Percentiles rank a stretch among this genome's conserved stretches.
These are phyloP conservation scores for Acanthurus tractus DNA, from an alignment of 2,797 vertebrate species.

Conservation along the genomic window DNA sequence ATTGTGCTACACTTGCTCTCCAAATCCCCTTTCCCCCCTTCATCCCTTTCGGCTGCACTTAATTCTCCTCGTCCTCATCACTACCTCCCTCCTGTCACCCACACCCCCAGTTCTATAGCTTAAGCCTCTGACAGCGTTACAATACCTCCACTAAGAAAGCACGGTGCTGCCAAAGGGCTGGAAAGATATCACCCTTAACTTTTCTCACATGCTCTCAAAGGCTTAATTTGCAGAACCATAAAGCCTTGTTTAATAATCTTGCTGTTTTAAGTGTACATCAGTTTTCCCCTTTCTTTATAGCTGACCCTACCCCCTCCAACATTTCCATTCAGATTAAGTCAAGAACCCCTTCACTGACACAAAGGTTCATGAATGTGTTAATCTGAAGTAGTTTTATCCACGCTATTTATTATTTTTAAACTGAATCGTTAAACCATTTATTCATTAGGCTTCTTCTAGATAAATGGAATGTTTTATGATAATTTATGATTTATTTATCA, in stretches of 20 bases:
- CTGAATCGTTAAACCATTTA: neutral
- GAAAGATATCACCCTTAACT: slow-evolving; percentile 53
- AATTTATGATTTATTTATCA: neutral
- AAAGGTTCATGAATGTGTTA: neutral
- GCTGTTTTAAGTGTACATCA: slow-evolving; percentile 24
- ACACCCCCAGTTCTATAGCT: slow-evolving; percentile 65
- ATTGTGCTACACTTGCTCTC: slow-evolving; percentile 58
- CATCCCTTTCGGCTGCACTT: slow-evolving; percentile 56
- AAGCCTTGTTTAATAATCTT: slow-evolving; percentile 61
- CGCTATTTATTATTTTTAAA: neutral
- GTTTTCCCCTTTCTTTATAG: slow-evolving; percentile 19
- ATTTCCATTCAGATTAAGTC: slow-evolving; percentile 23
- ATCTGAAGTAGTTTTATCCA: neutral
- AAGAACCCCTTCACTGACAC: slow-evolving; percentile 6
- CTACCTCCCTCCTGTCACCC: slow-evolving; percentile 57
- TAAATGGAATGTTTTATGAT: too few relatives aligned
- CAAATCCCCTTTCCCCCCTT: slow-evolving; percentile 54
- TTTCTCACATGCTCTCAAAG: slow-evolving; percentile 35
- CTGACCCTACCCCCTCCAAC: neutral
- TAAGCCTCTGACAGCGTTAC: slow-evolving; percentile 65
- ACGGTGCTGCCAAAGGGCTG: slow-evolving; percentile 46
- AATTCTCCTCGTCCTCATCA: slow-evolving; percentile 62
- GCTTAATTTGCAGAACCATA: slow-evolving; percentile 31
- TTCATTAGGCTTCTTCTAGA: neutral
- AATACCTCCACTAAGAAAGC: slow-evolving; percentile 59